A percentile compares a stretch with the other conserved stretches of the same genome.
These are phyloP conservation scores for Charaxes varanes DNA, from an alignment of 1,140 invertebrate species.

Conservation along the genomic window DNA sequence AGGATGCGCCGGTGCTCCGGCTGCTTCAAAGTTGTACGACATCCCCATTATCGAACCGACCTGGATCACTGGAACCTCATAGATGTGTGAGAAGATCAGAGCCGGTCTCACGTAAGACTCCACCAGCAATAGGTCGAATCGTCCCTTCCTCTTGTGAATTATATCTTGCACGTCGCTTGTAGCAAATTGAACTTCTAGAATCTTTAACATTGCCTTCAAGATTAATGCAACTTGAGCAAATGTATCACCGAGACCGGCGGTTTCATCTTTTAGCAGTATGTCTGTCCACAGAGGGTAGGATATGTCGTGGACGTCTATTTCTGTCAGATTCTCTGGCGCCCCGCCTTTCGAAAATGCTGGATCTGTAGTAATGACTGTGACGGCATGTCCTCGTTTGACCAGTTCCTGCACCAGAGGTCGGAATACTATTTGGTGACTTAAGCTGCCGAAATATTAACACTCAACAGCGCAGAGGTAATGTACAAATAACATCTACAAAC, in stretches of 20 bases:
- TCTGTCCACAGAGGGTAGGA: conserved; percentile 54
- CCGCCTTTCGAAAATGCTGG: conserved; percentile 19
- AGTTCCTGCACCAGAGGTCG: conserved; percentile 48
- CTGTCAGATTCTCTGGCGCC: conserved; percentile 46
- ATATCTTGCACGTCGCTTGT: conserved; percentile 22
- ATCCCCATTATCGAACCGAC: conserved; percentile 28
- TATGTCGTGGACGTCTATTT: conserved; percentile 41
- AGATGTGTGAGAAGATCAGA: conserved; percentile 26
- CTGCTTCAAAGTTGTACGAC: conserved; percentile 3
- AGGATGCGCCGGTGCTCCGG: conserved; percentile 21
- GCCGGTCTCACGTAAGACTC: conserved; percentile 20
- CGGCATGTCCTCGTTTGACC: conserved; percentile 58
- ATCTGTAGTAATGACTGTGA: conserved; percentile 49
- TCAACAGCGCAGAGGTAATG: too few relatives aligned
- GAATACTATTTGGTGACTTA: conserved; percentile 68
- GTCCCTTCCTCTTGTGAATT: conserved; percentile 18
- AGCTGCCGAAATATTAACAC: too few relatives aligned
- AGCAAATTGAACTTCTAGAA: conserved; percentile 22
- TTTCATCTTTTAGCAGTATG: conserved; percentile 31
- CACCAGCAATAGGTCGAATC: conserved; percentile 33
- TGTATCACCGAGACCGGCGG: background rate
- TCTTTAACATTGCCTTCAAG: background rate
- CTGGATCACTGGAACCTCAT: conserved; percentile 29
- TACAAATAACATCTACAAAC: too few relatives aligned
- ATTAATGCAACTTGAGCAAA: conserved; percentile 3